These are phyloP conservation scores for Morinoia aosen DNA, from an alignment of 2,888 invertebrate species.

Conservation along the genomic window DNA sequence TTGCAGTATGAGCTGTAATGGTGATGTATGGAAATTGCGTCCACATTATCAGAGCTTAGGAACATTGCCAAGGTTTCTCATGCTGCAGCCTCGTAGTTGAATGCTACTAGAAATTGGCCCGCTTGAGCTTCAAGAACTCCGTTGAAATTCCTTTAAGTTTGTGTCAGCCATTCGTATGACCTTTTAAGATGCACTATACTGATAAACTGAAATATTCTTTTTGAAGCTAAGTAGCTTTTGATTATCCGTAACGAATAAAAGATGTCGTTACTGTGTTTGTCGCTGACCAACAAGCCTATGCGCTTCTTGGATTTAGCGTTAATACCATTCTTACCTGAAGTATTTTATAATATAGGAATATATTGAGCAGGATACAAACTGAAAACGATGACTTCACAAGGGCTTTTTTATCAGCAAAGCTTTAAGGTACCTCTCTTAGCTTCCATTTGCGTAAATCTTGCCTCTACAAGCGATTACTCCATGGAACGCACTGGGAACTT, in stretches of 20 bases:
- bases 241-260: too few species aligned
- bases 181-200: neutral
- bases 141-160: neutral
- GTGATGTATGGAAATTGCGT: neutral
- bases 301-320: neutral
- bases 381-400: neutral
- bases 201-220: neutral
- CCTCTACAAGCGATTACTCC: too few species aligned
- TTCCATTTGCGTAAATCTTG: neutral
- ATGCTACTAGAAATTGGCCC: neutral
- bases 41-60: neutral
- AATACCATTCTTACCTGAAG: neutral
- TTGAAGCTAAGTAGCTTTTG: neutral
- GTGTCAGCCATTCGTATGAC: neutral
- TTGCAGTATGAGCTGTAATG: neutral
- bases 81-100: neutral
- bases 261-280: neutral
- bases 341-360: neutral
- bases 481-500: too few species aligned
- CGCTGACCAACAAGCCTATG: neutral
- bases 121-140: neutral
- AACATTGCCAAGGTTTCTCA: neutral
- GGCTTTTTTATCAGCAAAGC: neutral
- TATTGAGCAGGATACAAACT: too few species aligned
- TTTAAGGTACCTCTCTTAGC: neutral